These are phyloP conservation scores for Drosophila rubida DNA, from an alignment of 2,888 invertebrate genomes.

Conservation along the genomic window DNA sequence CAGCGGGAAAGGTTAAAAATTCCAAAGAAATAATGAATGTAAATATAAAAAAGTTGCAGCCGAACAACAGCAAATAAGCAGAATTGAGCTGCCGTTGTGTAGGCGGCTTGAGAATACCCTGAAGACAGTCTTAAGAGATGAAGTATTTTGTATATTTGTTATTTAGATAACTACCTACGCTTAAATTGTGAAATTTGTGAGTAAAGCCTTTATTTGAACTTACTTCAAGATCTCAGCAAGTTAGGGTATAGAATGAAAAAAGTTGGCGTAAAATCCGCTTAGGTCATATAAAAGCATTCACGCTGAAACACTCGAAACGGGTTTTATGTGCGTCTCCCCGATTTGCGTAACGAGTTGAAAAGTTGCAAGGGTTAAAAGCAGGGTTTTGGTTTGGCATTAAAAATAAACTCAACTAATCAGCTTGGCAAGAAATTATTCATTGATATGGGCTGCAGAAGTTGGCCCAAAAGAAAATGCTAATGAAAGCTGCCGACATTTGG, in stretches of 20 bases:
- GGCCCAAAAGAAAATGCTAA: not conserved
- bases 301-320: constrained; percentile 3
- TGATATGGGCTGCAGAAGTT: not conserved
- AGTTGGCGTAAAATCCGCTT: constrained; percentile 37
- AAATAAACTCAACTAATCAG: constrained; percentile 6
- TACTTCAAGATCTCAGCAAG: not conserved
- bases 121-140: not conserved
- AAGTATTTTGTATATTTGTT: too few species aligned
- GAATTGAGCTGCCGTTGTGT: not conserved
- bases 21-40: constrained; percentile 31
- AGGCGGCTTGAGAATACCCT: not conserved
- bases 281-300: constrained; percentile 30
- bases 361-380: not conserved
- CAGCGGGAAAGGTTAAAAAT: constrained; percentile 19
- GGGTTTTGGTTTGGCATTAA: not conserved
- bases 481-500: not conserved
- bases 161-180: not conserved
- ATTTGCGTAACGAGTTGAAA: constrained; percentile 1
- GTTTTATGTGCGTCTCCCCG: constrained; percentile 17
- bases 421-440: constrained; percentile 1
- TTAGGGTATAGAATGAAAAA: not conserved
- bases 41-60: constrained; percentile 13
- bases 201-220: too few species aligned
- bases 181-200: not conserved
- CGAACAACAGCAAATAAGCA: not conserved